These are phyloP conservation scores for Cecropterus lyciades DNA, from an alignment of 1,140 invertebrate species.

Conservation along the genomic window DNA sequence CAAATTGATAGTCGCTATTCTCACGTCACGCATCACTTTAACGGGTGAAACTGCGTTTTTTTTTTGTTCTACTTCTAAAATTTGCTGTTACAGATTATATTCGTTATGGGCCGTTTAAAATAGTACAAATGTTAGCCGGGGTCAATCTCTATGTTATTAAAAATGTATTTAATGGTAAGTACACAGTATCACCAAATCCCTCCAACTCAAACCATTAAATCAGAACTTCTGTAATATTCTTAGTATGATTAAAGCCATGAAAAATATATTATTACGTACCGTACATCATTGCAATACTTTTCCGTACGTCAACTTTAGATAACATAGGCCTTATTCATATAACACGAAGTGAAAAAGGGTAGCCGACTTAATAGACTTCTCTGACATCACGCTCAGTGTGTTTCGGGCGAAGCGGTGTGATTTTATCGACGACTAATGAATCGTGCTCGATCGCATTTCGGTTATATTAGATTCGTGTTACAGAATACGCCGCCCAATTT, in stretches of 20 bases:
- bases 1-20: slow-evolving; percentile 66
- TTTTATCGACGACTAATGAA: slow-evolving; percentile 9
- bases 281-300: too few relatives aligned
- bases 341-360: not conserved
- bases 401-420: slow-evolving; percentile 3
- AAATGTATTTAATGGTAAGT: too few relatives aligned
- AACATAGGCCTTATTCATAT: not conserved
- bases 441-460: slow-evolving; percentile 12
- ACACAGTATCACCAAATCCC: too few relatives aligned
- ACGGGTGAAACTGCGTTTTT: slow-evolving; percentile 35
- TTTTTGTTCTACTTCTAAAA: too few relatives aligned
- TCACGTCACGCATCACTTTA: slow-evolving; percentile 56
- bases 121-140: not conserved
- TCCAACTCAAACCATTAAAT: too few relatives aligned
- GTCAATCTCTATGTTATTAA: too few relatives aligned
- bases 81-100: too few relatives aligned
- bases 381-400: slow-evolving; percentile 2
- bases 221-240: too few relatives aligned
- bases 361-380: slow-evolving; percentile 2
- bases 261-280: too few relatives aligned
- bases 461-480: slow-evolving; percentile 5
- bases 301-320: not conserved
- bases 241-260: too few relatives aligned
- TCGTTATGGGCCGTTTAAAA: too few relatives aligned
- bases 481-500: slow-evolving; percentile 5